Base-by-base conservation (phyloP, 1,140 invertebrate genomes). In the Popillia japonica region DNA sequence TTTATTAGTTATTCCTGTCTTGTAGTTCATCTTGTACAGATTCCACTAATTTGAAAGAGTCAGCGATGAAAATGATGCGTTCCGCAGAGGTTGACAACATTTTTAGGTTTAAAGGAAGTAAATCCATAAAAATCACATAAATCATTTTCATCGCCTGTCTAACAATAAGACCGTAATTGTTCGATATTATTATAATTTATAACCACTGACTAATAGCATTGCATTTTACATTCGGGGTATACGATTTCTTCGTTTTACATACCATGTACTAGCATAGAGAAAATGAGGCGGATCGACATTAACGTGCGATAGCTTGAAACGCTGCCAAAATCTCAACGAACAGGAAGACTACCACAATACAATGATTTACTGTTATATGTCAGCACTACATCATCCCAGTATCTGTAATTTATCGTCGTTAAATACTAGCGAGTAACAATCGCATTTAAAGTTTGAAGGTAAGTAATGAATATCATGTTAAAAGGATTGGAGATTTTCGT, bases 361-460 rank as follows among this genome's bases (percentile, higher is more conserved):
- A n/a, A 6, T 55, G 48, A 55, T 55, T 55, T 55, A 55, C 17
- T 55, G 17, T 55, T 55, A 0, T 17, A 0, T 14, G 48, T 17
- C 17, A 6, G 48, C 48, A 55, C 48, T 55, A 14, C 17, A 55
- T 55, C 48, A 55, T 55, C 14, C n/a, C n/a, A 14, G 14, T 55
- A 14, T 55, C 17, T 7, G 14, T 55, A 55, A 55, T 55, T 55
- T 55, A 55, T 55, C 6, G 48, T 7, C 11, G 48, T n/a, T 55
- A 55, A 55, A 55, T 55, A n/a, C 14, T 55, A 55, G 14, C 48
- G n/a, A 55, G 17, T n/a, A 55, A 55, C 48, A 55, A 55, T n/a
- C 14, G 14, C 48, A 55, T 55, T 17, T 55, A n/a, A 10, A 48
- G 44, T 34, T 34, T 48, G 48, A n/a, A 55, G 48, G 17, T 55